These are phyloP conservation scores for Gyrodactylus salaris DNA, from an alignment of 1,140 invertebrate species.

Conservation along the genomic window DNA sequence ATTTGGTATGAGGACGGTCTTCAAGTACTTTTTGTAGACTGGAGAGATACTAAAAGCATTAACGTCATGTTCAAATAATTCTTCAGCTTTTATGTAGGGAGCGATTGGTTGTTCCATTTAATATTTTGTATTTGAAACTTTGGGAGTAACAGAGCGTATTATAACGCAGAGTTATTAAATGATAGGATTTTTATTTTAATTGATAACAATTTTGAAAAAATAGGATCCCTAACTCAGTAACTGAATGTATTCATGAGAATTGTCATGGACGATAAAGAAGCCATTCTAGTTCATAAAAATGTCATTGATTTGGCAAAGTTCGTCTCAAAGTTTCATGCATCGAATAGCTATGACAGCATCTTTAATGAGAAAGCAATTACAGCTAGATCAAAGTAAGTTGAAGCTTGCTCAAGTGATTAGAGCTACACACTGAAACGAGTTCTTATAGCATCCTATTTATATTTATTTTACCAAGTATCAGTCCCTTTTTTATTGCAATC, in stretches of 20 bases:
- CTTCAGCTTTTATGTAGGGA: neutral
- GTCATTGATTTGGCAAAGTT: neutral
- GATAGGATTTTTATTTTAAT: too few species aligned
- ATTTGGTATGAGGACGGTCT: neutral
- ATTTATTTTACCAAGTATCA: too few species aligned
- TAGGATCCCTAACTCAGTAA: too few species aligned
- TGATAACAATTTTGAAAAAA: too few species aligned
- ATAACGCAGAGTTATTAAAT: too few species aligned
- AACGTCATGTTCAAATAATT: neutral
- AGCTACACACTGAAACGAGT: too few species aligned
- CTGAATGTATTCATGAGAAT: neutral
- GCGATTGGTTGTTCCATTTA: neutral
- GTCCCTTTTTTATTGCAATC: too few species aligned
- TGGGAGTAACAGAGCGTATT: too few species aligned
- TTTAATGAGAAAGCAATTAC: neutral
- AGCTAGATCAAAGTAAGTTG: neutral
- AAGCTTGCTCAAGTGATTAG: too few species aligned
- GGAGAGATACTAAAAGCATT: neutral
- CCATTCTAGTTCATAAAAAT: neutral
- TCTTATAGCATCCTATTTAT: too few species aligned
- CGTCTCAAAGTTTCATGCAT: neutral
- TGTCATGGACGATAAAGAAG: neutral
- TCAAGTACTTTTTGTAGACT: neutral
- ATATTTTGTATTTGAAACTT: too few species aligned
- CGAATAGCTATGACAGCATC: neutral